phyloP scores from a whole-genome alignment of 2,113 vertebrate species.

The Dipodomys ordii region DNA sequence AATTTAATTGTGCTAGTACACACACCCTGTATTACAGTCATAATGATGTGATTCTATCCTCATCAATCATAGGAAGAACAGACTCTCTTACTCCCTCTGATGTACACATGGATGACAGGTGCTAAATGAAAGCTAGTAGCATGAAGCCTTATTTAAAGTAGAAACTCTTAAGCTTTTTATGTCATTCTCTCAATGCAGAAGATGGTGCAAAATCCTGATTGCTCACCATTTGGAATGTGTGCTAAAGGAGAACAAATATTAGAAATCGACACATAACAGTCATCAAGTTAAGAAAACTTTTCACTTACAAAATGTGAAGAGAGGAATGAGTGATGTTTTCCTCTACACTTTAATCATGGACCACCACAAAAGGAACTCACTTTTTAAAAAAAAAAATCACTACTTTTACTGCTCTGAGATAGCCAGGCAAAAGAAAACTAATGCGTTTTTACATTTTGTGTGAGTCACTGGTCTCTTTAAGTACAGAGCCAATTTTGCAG shows the following conservation, averaged over 20 bases:
- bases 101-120: neutral
- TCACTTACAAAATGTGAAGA: neutral
- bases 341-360: neutral
- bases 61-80: neutral
- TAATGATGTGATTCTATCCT: neutral
- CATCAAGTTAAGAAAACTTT: neutral
- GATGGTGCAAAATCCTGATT: too few species aligned
- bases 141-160: neutral
- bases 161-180: neutral
- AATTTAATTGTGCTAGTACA: neutral
- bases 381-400: neutral
- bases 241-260: neutral
- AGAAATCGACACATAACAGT: slow-evolving; percentile 1
- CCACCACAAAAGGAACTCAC: neutral
- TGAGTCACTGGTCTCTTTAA: slow-evolving; percentile 59
- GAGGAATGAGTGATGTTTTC: neutral
- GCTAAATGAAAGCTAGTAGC: neutral
- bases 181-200: slow-evolving; percentile 2
- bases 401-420: slow-evolving; percentile 15
- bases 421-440: slow-evolving; percentile 22
- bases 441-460: neutral
- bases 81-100: neutral
- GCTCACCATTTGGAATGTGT: neutral
- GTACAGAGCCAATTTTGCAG: slow-evolving; percentile 38
- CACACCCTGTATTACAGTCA: neutral